These are phyloP conservation scores for Watsonalla cultraria DNA, from an alignment of 2,888 invertebrate genomes.

Conservation along the genomic window DNA sequence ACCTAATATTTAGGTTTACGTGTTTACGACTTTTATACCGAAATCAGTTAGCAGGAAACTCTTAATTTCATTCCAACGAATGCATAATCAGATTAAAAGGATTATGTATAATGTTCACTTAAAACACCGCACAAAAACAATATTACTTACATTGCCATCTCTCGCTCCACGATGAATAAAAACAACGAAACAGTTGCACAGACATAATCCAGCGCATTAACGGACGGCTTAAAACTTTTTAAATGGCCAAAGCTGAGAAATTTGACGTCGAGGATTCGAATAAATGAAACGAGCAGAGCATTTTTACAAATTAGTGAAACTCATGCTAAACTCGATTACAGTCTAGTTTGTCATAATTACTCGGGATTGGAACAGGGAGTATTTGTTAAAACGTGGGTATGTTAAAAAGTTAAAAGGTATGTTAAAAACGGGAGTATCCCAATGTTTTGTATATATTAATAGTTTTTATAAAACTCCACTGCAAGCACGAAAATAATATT, in stretches of 20 bases:
- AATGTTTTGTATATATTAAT: too few species aligned
- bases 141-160: slow-evolving; percentile 17
- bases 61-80: too few species aligned
- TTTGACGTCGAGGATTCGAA: slow-evolving; percentile 12
- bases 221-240: slow-evolving; percentile 37
- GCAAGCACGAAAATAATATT: too few species aligned
- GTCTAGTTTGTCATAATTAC: background rate
- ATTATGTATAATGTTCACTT: slow-evolving; percentile 20
- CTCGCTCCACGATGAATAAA: slow-evolving; percentile 1
- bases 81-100: slow-evolving; percentile 16
- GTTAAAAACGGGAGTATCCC: too few species aligned
- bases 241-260: slow-evolving; percentile 30
- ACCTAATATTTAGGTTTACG: too few species aligned
- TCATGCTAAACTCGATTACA: background rate
- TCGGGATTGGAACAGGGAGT: background rate
- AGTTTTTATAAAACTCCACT: too few species aligned
- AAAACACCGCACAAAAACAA: slow-evolving; percentile 23
- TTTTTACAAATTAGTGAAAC: background rate
- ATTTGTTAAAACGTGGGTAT: background rate
- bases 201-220: slow-evolving; percentile 39
- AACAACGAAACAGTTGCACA: slow-evolving; percentile 22
- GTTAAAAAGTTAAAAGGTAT: too few species aligned
- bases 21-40: too few species aligned
- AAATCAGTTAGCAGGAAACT: too few species aligned
- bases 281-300: background rate